Percentiles rank a stretch among this genome's conserved stretches.
phyloP scores from a whole-genome alignment of 2,888 invertebrate genomes.

The Mesochorus sp. region DNA sequence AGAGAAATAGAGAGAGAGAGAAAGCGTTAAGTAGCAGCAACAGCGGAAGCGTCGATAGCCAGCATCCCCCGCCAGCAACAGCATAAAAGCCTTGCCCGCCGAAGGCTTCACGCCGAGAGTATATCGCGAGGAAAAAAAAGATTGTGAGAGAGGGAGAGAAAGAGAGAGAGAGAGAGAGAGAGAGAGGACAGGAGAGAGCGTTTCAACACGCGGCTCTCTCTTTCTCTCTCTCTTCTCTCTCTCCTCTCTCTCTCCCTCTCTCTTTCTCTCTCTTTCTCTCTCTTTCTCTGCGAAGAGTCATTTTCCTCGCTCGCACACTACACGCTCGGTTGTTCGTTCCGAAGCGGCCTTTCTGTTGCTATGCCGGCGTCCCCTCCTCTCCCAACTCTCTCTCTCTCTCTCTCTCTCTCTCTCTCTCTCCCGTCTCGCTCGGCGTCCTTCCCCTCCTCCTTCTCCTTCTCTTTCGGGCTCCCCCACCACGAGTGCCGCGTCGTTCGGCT shows the following conservation, averaged over 20 bases:
- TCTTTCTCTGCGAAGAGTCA: constrained; percentile 55
- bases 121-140: constrained; percentile 25
- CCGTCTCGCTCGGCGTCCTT: constrained; percentile 64
- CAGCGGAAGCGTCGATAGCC: constrained; percentile 42
- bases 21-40: constrained; percentile 47
- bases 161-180: constrained; percentile 41
- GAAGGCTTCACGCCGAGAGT: constrained; percentile 48
- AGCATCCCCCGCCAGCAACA: constrained; percentile 56
- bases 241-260: constrained; percentile 33
- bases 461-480: constrained; percentile 55
- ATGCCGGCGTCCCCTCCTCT: constrained; percentile 77
- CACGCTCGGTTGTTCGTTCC: constrained; percentile 75
- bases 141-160: constrained; percentile 34
- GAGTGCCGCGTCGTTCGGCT: constrained; percentile 56
- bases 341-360: constrained; percentile 81
- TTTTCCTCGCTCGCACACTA: constrained; percentile 58
- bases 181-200: constrained; percentile 19
- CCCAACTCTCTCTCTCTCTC: constrained; percentile 39
- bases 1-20: no score
- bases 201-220: constrained; percentile 18
- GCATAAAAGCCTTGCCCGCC: constrained; percentile 53
- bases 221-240: no score
- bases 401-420: constrained; percentile 30
- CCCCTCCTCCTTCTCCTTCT: constrained; percentile 57
- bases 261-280: constrained; percentile 35